Base-by-base conservation (phyloP, 92 coral and sea anemone genomes). In the Bergia sp. region DNA sequence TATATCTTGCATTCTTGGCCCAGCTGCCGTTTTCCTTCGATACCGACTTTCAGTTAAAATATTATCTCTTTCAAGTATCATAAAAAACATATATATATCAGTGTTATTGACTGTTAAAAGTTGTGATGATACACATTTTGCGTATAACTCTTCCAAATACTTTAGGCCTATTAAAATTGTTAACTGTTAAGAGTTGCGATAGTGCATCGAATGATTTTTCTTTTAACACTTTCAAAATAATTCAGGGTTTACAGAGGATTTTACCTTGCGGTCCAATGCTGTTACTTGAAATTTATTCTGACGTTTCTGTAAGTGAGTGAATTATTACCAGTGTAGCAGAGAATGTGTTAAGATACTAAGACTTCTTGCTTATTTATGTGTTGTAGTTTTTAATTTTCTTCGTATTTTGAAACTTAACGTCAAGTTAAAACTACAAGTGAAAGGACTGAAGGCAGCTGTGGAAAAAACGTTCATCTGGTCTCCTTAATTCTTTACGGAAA, bases 181-280 rank as follows among this genome's bases (percentile, higher is more conserved):
- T 72, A 1, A 37, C 76, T 9, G 76, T 7, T 72, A 72, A 10
- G 1, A 72, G 40, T 36, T 37, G 20, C 3, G 15, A 72, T 72
- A 37, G 0, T 73, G 77, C 42, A 73, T 73, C 77, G 20, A 29
- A 73, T 29, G 40, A 16, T 73, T 72, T 73, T 73, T 13, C 15
- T 73, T 73, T 73, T 37, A 4, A 73, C 77, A 10, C 20, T 13
- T 73, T 73, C 20, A 37, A 73, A 73, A 37, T 20, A 2, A 9
- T 73, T 73, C 42, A 38, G 13, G 77, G 77, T 73, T 73, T 37
- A 73, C 77, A 36, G n/a, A 73, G 77, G 77, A 37, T 18, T 38
- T 36, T 73, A 10, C 43, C 77, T 9, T 5, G 43, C 43, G 40
- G 42, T 29, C 43, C 43, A 18, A 73, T 2, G 6, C 74, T 69